Percentiles rank a stretch among this genome's conserved stretches.
phyloP scores from a whole-genome alignment of 2,797 vertebrate genomes.

The Philypnodon macrostomus region DNA sequence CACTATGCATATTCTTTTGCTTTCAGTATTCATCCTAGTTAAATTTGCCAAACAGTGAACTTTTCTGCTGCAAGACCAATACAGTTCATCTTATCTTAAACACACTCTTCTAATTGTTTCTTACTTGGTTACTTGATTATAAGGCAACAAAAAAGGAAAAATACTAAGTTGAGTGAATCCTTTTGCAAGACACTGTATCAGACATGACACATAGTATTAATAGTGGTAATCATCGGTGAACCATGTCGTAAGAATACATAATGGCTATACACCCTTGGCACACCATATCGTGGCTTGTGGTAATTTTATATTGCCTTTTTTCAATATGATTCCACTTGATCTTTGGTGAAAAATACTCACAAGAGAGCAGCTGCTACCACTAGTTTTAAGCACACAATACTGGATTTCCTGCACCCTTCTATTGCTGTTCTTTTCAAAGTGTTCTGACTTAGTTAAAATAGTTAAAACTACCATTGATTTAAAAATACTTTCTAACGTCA shows the following conservation, averaged over 20 bases:
- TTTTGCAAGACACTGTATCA: too few species aligned
- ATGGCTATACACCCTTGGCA: constrained; percentile 46
- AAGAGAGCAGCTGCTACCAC: constrained; percentile 40
- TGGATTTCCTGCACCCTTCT: constrained; percentile 25
- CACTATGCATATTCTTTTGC: too few species aligned
- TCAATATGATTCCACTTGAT: constrained; percentile 72
- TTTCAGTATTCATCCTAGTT: too few species aligned
- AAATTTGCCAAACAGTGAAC: too few species aligned
- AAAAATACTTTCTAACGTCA: constrained; percentile 36
- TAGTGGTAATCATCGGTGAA: constrained; percentile 40
- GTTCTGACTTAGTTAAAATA: constrained; percentile 53
- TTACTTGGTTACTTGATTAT: too few species aligned
- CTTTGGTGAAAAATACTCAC: constrained; percentile 86
- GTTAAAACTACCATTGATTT: constrained; percentile 55
- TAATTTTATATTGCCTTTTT: constrained; percentile 72
- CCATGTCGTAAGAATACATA: constrained; percentile 43
- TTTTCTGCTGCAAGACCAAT: too few species aligned
- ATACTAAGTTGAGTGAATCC: too few species aligned
- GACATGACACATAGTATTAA: constrained; percentile 42
- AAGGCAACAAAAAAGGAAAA: too few species aligned
- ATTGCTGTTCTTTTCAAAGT: constrained; percentile 21
- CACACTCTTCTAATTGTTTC: too few species aligned
- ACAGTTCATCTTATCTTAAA: too few species aligned
- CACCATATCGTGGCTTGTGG: constrained; percentile 42
- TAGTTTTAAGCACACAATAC: too few species aligned